Evolutionary conservation across 2,797 vertebrate genomes (phyloP).

Genomic region (Oryzias sinensis): DNA sequence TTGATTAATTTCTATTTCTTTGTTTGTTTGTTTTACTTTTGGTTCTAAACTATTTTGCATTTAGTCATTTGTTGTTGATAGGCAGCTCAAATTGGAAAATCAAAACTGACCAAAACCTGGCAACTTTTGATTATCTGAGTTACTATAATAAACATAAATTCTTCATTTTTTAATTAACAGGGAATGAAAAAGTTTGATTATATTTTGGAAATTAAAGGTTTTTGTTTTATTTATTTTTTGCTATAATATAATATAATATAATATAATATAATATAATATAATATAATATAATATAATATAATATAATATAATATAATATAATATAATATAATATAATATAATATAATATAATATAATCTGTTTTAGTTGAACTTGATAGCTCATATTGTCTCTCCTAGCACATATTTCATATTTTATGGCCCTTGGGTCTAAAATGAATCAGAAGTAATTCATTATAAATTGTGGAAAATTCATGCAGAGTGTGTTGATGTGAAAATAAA

Average conservation of each 20-base stretch:
- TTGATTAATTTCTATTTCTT: too few species aligned
- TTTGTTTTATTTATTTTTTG: not conserved
- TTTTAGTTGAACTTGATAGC: slow-evolving; percentile 31
- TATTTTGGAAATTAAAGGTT: too few species aligned
- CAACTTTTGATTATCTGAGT: too few species aligned
- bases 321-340: slow-evolving; percentile 20
- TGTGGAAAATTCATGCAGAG: slow-evolving; percentile 44
- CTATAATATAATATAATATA: not conserved
- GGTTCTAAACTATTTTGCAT: too few species aligned
- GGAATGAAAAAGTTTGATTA: too few species aligned
- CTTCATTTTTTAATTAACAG: too few species aligned
- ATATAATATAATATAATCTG: slow-evolving; percentile 2
- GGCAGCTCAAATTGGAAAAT: too few species aligned
- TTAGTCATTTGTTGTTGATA: too few species aligned
- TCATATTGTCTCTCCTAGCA: slow-evolving; percentile 23
- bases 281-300: slow-evolving; percentile 5
- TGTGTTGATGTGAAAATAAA: slow-evolving; percentile 53
- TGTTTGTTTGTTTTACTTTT: too few species aligned
- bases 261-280: not conserved
- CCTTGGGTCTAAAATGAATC: slow-evolving; percentile 38
- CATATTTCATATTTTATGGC: slow-evolving; percentile 35
- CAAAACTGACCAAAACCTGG: too few species aligned
- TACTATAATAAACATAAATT: too few species aligned
- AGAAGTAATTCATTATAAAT: slow-evolving; percentile 49
- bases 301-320: slow-evolving; percentile 6